Evolutionary conservation across 2,113 vertebrate species (phyloP).

Genomic region (Hyperoodon ampullatus): DNA sequence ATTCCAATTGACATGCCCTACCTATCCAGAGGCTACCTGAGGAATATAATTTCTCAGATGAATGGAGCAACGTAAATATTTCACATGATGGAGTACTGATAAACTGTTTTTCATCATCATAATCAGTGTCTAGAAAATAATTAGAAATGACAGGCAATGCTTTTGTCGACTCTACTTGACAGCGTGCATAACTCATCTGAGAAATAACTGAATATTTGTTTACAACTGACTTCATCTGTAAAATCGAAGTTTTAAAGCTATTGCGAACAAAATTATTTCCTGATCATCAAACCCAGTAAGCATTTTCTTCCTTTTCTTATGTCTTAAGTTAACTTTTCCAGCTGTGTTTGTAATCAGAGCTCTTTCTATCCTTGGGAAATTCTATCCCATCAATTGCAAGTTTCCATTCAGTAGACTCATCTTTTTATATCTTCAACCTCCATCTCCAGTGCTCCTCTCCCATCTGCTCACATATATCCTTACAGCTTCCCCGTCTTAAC

Average conservation of each 20-base stretch:
- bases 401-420: not conserved
- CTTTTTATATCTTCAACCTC: not conserved
- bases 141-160: not conserved
- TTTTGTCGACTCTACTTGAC: not conserved
- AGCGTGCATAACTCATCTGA: not conserved
- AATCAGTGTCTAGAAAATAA: slow-evolving; percentile 29
- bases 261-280: slow-evolving; percentile 52
- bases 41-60: not conserved
- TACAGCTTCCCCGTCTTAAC: not conserved
- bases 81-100: not conserved
- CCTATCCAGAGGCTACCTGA: not conserved
- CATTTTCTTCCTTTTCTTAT: not conserved
- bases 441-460: not conserved
- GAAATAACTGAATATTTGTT: not conserved
- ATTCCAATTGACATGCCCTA: not conserved
- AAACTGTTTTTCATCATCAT: not conserved
- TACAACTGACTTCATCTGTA: slow-evolving; percentile 41
- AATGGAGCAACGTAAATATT: not conserved
- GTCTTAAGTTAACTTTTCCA: not conserved
- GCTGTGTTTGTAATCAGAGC: not conserved
- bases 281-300: not conserved
- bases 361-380: slow-evolving; percentile 39
- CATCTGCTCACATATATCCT: not conserved
- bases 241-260: not conserved
- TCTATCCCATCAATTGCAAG: not conserved